Base-by-base conservation (phyloP, 1,140 invertebrate genomes). In the Eriosoma lanigerum region DNA sequence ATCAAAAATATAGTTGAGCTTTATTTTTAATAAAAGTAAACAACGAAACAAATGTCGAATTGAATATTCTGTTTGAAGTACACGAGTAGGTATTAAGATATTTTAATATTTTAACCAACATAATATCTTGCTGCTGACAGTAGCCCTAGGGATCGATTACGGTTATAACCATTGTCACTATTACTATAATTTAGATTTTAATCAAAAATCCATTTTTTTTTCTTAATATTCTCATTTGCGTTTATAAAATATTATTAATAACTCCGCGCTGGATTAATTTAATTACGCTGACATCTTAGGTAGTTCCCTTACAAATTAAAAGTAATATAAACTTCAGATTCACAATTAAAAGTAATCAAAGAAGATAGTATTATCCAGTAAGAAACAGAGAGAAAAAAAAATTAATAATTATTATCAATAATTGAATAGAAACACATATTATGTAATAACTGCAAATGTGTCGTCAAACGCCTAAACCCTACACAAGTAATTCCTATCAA, bases 61-160 rank as follows among this genome's bases (percentile, higher is more conserved):
- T 46, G 4, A 66, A 19, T 66, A 44, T 38, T 66, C 6, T 10
- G 8, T 66, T 46, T 44, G 32, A 66, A 46, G 32, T 66, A 19
- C 21, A 6, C 12, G n/a, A n/a, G n/a, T n/a, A n/a, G n/a, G n/a
- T n/a, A n/a, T n/a, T 4, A 12, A 0, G 29, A 13, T 56, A 38
- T 56, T 75, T 75, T 21, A 56, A 56, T 75, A 75, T 75, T 54
- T 75, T 75, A 75, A 75, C 56, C 72, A 38, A 10, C 26, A 32
- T 56, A n/a, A n/a, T n/a, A 8, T n/a, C 19, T 12, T 50, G 12
- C 21, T 10, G 24, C 46, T 26, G 17, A 48, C 26, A 24, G 29
- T n/a, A 29, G n/a, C 52, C 29, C 19, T 0, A 19, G 29, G 29
- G 52, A 75, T 38, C 50, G 56, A 54, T 75, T 56, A 75, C 10